Base-by-base conservation (phyloP, 2,797 vertebrate species). In the Melanotaenia nigrans region DNA sequence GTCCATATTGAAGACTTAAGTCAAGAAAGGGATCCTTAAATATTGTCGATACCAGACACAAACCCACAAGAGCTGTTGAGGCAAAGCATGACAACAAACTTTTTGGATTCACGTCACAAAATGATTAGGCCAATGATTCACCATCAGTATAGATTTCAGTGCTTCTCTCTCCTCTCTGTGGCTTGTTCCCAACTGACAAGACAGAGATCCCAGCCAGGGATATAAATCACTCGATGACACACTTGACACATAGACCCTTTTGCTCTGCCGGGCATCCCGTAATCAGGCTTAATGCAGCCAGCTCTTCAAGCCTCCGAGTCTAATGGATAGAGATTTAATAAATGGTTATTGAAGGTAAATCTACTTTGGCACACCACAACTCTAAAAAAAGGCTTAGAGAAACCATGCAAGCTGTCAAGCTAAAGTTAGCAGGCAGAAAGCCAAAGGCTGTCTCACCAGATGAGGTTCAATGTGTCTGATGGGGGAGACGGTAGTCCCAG, bases 331-430 rank as follows among this genome's bases (percentile, higher is more conserved):
- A 96, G 96, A 97, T 97, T 99, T 97, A 96, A 95, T 96, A 99
- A 98, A 99, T 97, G 96, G 96, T 93, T 95, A 98, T 96, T 97
- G 96, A 95, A 96, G 94, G 95, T 95, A 97, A 98, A 98, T 97
- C 97, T 96, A 96, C 96, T 98, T 96, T 96, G 91, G 90, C 90
- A 92, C 93, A 94, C 87, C 91, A 94, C 91, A 93, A 89, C 86
- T 92, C 84, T 87, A 93, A 93, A 90, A 30, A 86, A 95, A 71
- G 93, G 89, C 92, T 95, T 89, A 93, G 87, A 90, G 83, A 78
- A 66, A 69, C 79, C 47, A 73, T 81, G 75, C 77, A 85, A 86
- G 87, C 84, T 84, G 92, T 89, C 90, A 88, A 81, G 89, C 81
- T 85, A 81, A 81, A 87, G 88, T 92, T 92, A 92, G 85, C 90